Base-by-base conservation (phyloP, 2,888 invertebrate species). In the Ichneumoninae sp. region DNA sequence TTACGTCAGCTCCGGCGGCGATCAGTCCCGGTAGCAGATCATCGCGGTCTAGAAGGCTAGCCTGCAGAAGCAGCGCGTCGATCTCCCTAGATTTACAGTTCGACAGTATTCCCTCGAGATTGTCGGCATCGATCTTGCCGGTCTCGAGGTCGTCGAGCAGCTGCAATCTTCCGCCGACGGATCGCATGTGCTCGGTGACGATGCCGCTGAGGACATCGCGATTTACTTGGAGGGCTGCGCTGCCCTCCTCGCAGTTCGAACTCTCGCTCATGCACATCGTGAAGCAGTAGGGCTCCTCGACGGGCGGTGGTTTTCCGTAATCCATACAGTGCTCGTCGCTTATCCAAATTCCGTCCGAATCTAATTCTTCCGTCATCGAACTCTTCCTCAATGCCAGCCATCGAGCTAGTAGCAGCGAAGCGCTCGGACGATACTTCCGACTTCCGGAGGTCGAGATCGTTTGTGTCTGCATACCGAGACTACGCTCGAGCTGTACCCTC, bases 261-360 rank as follows among this genome's bases (percentile, higher is more conserved):
- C 96, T 97, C 92, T 97, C 97, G 94, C 97, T 97, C 94, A 97
- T 96, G 92, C 96, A 96, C 88, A 97, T 96, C 65, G 97, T 96
- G 93, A 97, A 93, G 75, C 91, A 92, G 33, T 92, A 89, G 0
- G 92, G 91, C 62, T 92, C 97, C 93, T 97, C 97, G 82, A 97
- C 96, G 44, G 97, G 97, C 8, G 97, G 97, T 22, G 97, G 96
- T 54, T 96, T 96, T 80, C 97, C 97, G 89, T 96, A 96, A 93
- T 97, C 96, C 95, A 97, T 96, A 93, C 96, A 97, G 16, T 86
- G 85, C n/a, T 90, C 89, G 0, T 89, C 90, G 13, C 87, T 40
- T 0, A 68, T 78, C 80, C 87, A 87, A 4, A 85, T 82, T 36
- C 88, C 88, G 0, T 89, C 89, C 7, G 77, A 66, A 26, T 80